Base-by-base conservation (phyloP, 2,888 invertebrate genomes). In the Chromoteleia sp. region DNA sequence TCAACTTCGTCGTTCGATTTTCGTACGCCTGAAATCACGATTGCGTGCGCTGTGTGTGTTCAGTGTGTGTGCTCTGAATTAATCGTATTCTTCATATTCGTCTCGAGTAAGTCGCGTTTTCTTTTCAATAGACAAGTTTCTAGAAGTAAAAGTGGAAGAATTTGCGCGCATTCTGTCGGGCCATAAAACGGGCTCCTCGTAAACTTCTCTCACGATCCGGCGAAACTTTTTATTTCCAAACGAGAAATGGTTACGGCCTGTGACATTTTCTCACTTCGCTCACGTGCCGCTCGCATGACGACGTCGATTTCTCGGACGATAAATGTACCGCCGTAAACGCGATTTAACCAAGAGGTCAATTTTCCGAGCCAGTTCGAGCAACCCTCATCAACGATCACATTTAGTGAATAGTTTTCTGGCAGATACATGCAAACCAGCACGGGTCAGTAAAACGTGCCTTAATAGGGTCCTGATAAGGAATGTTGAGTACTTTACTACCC, bases 141-240 rank as follows among this genome's bases (percentile, higher is more conserved):
- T 52, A 65, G 52, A 15, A 21, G 63, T 48, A 39, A 65, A 50
- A 50, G 36, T 50, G 63, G 63, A 65, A 65, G 63, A 65, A 61
- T 50, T 50, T 65, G 63, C 63, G 50, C 63, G 50, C 63, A 36
- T 50, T 33, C 8, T 21, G 50, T 8, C 21, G 14, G 63, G 19
- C 8, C 14, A 50, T 50, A 50, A 65, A 50, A 10, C 21, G 36
- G 2, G 8, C 12, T 12, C 25, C 36, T 50, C 50, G 33, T 65
- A 65, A 65, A 50, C 21, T 36, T 65, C n/a, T 30, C 14, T n/a
- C n/a, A 33, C 61, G 33, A 10, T 1, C 17, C n/a, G n/a, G n/a
- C 65, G 8, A 65, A 39, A 65, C 52, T 65, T 65, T 65, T 50
- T 29, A 48, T 48, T 19, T 36, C 12, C 41, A 25, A 17, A 43